A percentile compares a stretch with the other conserved stretches of the same genome.
Evolutionary conservation across 2,797 vertebrate genomes (phyloP).

Genomic region (Eulemur albifrons): DNA sequence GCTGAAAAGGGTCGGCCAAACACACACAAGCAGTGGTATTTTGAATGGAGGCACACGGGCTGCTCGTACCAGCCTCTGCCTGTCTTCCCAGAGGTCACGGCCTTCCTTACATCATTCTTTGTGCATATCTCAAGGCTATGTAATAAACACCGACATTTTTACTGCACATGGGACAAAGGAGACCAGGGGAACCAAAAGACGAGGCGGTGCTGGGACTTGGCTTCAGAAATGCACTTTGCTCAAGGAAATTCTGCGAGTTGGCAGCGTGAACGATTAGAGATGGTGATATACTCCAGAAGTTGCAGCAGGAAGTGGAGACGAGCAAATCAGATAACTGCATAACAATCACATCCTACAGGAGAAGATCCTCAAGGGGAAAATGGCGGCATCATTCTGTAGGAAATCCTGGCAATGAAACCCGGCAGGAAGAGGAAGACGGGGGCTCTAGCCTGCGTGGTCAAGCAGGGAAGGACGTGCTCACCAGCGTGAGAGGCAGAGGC

Average conservation of each 20-base stretch:
- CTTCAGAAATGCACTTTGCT: not conserved
- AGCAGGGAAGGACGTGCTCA: too few relatives aligned
- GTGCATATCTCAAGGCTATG: not conserved
- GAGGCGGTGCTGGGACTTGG: not conserved
- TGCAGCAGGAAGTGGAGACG: accelerated
- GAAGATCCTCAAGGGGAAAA: not conserved
- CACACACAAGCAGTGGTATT: not conserved
- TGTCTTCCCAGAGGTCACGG: too few relatives aligned
- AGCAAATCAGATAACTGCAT: accelerated
- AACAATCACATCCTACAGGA: not conserved
- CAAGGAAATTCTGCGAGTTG: not conserved
- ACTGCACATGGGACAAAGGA: too few relatives aligned
- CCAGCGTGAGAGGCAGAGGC: not conserved
- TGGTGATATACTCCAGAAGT: accelerated
- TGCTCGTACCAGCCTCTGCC: not conserved
- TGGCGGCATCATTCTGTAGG: accelerated
- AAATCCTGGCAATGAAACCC: accelerated
- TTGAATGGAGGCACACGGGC: accelerated
- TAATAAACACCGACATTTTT: not conserved
- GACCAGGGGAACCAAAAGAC: not conserved
- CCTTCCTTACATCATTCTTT: not conserved
- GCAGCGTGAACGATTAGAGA: not conserved
- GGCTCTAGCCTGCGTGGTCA: too few relatives aligned
- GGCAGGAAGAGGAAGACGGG: too few relatives aligned
- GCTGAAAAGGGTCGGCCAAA: not conserved